Base-by-base conservation (phyloP, 2,797 vertebrate genomes). In the Hirundo rustica region DNA sequence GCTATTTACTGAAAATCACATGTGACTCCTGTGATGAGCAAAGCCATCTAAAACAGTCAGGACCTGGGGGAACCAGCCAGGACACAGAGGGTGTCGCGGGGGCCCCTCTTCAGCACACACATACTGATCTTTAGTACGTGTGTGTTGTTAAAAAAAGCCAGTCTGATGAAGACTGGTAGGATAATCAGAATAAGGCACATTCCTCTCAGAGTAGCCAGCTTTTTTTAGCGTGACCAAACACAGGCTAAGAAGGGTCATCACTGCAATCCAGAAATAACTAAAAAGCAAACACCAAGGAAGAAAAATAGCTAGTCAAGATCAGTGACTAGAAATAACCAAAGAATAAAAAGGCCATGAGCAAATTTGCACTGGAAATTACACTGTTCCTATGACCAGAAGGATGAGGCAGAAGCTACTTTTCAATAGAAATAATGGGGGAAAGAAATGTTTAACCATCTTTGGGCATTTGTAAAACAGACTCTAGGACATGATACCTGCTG, bases 211-310 rank as follows among this genome's bases (percentile, higher is more conserved):
- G 60, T 22, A 85, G 60, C 7, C 5, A 2, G 51, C 51, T 93
- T 92, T 92, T 93, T 95, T 87, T 89, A 93, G 88, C 70, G 58
- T 65, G 77, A 70, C 71, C 60, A 93, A 82, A 61, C 26, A 92
- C 64, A 82, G 86, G 54, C 58, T 51, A 65, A 92, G 74, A 91
- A 73, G 66, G 91, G 78, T 92, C 94, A 93, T 50, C 89, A 60
- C 55, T 71, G 64, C 48, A 54, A 66, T 40, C 81, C 89, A 85
- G 38, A 93, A 95, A 96, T 95, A 94, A 75, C 60, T 88, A 44
- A 30, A 73, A 85, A 77, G 61, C 78, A 92, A 94, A 80, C 78
- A 87, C 32, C 40, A 80, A 50, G 29, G 75, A 88, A 80, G 57
- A 87, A 82, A 95, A 89, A 85, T 2, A 89, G 71, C 77, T 73